Conservation (phyloP, 2,888 invertebrate species). For the Halocaridina rubra region DNA sequence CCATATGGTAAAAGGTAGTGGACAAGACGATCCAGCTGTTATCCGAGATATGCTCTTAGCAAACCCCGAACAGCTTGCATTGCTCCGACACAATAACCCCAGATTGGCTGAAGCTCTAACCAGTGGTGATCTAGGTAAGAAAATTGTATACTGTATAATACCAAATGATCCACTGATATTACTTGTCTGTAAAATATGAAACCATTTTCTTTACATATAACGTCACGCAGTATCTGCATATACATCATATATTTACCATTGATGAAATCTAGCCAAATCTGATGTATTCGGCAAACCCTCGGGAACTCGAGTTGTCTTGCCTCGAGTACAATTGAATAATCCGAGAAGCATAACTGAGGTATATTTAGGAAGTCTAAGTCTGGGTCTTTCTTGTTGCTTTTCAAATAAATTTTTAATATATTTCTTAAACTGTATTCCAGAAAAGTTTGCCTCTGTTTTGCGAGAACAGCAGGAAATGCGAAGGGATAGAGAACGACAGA, state of each 20-base stretch:
- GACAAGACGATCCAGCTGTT: slow-evolving; percentile 79
- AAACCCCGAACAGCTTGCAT: slow-evolving; percentile 89
- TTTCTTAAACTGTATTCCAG: slow-evolving; percentile 70
- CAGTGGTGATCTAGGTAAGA: slow-evolving; percentile 79
- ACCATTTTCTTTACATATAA: no score
- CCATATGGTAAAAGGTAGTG: no score
- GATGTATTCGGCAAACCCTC: slow-evolving; percentile 46
- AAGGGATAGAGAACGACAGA: slow-evolving; percentile 84
- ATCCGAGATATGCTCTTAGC: slow-evolving; percentile 88
- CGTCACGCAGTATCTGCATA: no score
- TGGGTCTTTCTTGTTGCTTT: no score
- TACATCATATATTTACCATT: no score
- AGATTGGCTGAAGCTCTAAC: slow-evolving; percentile 89
- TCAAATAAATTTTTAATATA: neutral
- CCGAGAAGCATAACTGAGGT: slow-evolving; percentile 34
- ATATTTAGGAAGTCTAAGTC: no score
- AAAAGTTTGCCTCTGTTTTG: slow-evolving; percentile 82
- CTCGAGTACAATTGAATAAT: slow-evolving; percentile 27
- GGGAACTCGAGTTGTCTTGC: neutral
- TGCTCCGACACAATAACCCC: slow-evolving; percentile 93
- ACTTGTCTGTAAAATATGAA: no score
- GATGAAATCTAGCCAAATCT: slow-evolving; percentile 45
- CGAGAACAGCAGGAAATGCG: slow-evolving; percentile 85
- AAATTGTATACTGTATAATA: neutral
- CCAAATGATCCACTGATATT: neutral